Conservation (phyloP, 1,140 invertebrate genomes). For the Cydia splendana region DNA sequence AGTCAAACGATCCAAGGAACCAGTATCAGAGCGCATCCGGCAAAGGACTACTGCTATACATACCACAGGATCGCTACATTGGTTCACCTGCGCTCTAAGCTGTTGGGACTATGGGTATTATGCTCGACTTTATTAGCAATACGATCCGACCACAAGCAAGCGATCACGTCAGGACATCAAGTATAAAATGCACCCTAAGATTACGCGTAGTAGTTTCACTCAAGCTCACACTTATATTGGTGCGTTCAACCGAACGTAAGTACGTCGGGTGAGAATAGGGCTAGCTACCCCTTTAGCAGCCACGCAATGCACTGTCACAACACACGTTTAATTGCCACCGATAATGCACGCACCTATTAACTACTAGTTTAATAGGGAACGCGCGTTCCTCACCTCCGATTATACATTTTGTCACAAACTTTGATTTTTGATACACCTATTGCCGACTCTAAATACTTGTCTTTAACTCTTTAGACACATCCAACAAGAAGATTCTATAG, state of each 20-base stretch:
- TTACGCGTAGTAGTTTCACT: not conserved
- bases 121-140: too few species aligned
- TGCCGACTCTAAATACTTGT: too few species aligned
- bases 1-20: not conserved
- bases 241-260: not conserved
- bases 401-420: not conserved
- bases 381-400: conserved; percentile 2
- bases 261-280: not conserved
- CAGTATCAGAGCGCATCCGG: too few species aligned
- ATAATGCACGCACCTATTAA: conserved; percentile 29
- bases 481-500: too few species aligned
- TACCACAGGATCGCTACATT: too few species aligned
- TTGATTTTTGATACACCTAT: not conserved
- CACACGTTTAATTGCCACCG: conserved; percentile 36
- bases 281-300: conserved; percentile 34
- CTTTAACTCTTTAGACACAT: too few species aligned
- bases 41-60: too few species aligned
- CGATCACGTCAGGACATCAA: too few species aligned
- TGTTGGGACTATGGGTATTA: too few species aligned
- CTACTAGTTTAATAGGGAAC: not conserved
- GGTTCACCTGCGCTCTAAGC: too few species aligned
- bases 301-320: conserved; percentile 38
- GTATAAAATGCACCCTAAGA: too few species aligned
- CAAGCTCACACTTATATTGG: not conserved
- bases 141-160: too few species aligned